These are phyloP conservation scores for Corticium candelabrum DNA, from an alignment of 37 sponge, comb jelly and placozoan genomes.

Conservation along the genomic window DNA sequence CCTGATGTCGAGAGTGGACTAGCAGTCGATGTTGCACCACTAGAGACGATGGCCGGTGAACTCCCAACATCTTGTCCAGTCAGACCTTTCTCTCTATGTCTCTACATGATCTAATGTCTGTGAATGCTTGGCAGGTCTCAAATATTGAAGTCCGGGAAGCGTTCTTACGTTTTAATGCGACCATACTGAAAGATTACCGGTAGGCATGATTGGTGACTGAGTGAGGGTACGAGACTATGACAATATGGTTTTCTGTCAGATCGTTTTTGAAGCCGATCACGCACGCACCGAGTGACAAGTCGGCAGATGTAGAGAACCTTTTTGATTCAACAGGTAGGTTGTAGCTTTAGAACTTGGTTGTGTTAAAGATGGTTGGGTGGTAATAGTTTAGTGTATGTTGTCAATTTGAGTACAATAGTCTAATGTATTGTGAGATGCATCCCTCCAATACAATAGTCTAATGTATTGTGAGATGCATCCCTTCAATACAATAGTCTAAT, in stretches of 20 bases:
- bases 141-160: conserved; percentile 63
- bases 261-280: conserved; percentile 18
- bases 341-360: too few relatives aligned
- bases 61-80: too few relatives aligned
- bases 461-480: too few relatives aligned
- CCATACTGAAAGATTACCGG: conserved; percentile 43
- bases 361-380: too few relatives aligned
- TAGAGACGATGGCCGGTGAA: conserved; percentile 32
- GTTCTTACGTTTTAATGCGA: conserved; percentile 53
- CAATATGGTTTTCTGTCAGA: background rate
- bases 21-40: conserved; percentile 72
- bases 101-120: too few relatives aligned
- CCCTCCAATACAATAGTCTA: too few relatives aligned
- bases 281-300: background rate
- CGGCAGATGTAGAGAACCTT: conserved; percentile 10
- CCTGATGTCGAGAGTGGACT: conserved; percentile 50
- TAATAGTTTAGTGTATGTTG: too few relatives aligned
- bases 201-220: background rate
- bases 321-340: conserved; percentile 26
- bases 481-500: too few relatives aligned
- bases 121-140: too few relatives aligned
- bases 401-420: too few relatives aligned
- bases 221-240: background rate
- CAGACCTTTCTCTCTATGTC: too few relatives aligned
- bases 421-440: too few relatives aligned